Percentiles rank a stretch among this genome's conserved stretches.
Conservation (phyloP, 2,888 invertebrate species). For the Xestobium rufovillosum region DNA sequence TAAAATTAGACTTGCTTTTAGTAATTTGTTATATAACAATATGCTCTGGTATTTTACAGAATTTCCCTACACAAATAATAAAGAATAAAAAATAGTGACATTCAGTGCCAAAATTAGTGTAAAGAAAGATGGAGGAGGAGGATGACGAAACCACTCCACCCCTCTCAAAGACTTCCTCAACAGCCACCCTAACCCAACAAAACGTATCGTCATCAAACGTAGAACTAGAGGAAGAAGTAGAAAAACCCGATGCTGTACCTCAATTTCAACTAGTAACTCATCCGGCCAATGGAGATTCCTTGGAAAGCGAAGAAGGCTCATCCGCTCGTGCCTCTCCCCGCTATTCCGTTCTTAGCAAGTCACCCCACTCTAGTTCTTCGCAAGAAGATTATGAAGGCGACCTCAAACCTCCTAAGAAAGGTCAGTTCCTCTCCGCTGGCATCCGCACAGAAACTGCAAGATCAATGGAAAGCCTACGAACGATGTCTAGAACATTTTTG, state of each 20-base stretch:
- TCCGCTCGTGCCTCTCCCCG: constrained; percentile 36
- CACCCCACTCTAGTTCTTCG: constrained; percentile 55
- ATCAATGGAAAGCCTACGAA: constrained; percentile 65
- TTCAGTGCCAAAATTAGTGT: no score
- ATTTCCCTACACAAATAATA: no score
- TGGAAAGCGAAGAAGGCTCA: constrained; percentile 47
- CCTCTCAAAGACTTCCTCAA: constrained; percentile 37
- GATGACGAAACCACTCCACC: constrained; percentile 39
- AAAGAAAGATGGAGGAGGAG: constrained; percentile 38
- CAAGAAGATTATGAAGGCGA: constrained; percentile 62
- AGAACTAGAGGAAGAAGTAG: constrained; percentile 24
- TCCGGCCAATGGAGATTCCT: constrained; percentile 52
- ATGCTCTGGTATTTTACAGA: no score
- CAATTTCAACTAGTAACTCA: constrained; percentile 44
- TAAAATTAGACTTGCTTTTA: no score
- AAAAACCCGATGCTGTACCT: constrained; percentile 28
- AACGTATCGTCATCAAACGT: constrained; percentile 29
- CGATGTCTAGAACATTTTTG: constrained; percentile 51
- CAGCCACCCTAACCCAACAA: constrained; percentile 38
- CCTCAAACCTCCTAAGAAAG: constrained; percentile 43
- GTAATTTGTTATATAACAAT: no score
- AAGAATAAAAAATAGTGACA: no score
- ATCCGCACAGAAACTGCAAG: constrained; percentile 54
- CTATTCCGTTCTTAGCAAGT: constrained; percentile 38
- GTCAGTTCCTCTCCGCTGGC: constrained; percentile 49